phyloP scores from a whole-genome alignment of 2,888 invertebrate genomes.

The Cyclophora albipunctata region DNA sequence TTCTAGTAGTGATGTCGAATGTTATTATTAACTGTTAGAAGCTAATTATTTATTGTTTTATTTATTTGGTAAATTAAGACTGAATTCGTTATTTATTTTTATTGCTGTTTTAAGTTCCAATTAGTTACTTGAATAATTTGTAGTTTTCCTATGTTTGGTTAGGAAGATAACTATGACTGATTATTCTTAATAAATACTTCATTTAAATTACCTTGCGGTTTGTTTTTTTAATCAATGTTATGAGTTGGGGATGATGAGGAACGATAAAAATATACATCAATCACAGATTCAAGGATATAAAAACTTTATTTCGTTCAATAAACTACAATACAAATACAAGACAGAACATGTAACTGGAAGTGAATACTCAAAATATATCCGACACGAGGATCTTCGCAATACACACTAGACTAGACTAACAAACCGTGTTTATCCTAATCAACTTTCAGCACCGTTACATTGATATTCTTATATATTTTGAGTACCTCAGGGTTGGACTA shows the following conservation, averaged over 20 bases:
- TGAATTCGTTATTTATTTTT: too few species aligned
- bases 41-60: too few species aligned
- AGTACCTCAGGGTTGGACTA: too few species aligned
- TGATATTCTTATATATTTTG: too few species aligned
- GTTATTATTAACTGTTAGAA: too few species aligned
- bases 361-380: constrained; percentile 9
- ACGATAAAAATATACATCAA: too few species aligned
- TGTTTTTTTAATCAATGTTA: constrained; percentile 11
- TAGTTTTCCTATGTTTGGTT: neutral
- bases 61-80: too few species aligned
- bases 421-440: too few species aligned
- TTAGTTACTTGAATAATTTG: neutral
- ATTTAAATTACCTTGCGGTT: neutral
- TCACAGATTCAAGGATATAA: constrained; percentile 29
- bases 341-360: constrained; percentile 14
- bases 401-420: neutral
- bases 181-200: neutral
- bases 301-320: constrained; percentile 38
- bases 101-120: neutral
- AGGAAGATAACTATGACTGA: constrained; percentile 1
- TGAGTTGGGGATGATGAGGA: too few species aligned
- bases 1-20: too few species aligned
- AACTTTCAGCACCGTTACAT: constrained; percentile 1
- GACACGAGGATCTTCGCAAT: neutral
- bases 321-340: constrained; percentile 32